Base-by-base conservation (phyloP, 2,888 invertebrate species). In the Steinernema hermaphroditum region DNA sequence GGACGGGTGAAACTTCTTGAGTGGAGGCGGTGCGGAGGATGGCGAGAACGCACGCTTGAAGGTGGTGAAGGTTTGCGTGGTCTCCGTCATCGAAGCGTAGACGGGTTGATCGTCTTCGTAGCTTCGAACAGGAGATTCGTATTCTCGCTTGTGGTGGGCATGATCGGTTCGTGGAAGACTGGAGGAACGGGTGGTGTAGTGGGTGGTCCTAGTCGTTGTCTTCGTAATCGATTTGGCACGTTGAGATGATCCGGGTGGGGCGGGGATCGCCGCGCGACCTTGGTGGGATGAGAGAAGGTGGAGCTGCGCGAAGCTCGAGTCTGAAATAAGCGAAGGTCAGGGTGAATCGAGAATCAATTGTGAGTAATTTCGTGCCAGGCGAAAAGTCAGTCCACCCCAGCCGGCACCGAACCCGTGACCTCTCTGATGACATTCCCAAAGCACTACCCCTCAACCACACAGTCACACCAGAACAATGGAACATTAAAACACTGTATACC, bases 1-100 rank as follows among this genome's bases (percentile, higher is more conserved):
- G 29, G 79, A 80, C n/a, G 83, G 84, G 14, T 81, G 77, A 68
- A 75, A 74, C 41, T 27, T 46, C 49, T 50, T 46, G n/a, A 50
- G 46, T 27, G 44, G 12, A 22, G 27, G 44, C 24, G 8, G 24
- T 9, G 70, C 44, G 44, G 70, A 27, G 8, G 70, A 49, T 32
- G 62, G 62, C 1, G 62, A 62, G 32, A 62, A 62, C 1, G 62
- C 62, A 32, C 62, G 62, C 16, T 19, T 27, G 32, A 62, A 62
- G 62, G 62, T 62, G 32, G 62, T 62, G 8, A 29, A 62, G 16
- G 62, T 62, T 29, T 62, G 62, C 9, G 62, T 62, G 32, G 62
- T 62, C 62, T 62, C 62, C 27, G 62, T 62, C 62, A 62, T 29
- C 14, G 22, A 27, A 1, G 62, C 62, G 32, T 62, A 62, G 32